A percentile compares a stretch with the other conserved stretches of the same genome.
Evolutionary conservation across 2,888 invertebrate genomes (phyloP).

Genomic region (Syritta pipiens): DNA sequence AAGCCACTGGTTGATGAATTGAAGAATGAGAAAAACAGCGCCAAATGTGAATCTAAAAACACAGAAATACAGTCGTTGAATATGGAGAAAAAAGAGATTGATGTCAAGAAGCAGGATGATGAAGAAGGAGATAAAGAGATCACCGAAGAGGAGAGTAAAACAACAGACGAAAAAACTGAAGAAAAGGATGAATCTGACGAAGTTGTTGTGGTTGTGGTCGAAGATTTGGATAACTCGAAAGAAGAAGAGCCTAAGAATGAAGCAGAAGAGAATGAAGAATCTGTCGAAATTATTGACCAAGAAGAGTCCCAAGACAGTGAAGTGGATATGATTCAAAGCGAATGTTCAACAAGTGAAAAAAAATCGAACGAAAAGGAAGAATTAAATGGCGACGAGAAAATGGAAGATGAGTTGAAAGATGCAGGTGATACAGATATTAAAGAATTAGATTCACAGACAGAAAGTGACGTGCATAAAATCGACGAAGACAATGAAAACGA

Average conservation of each 20-base stretch:
- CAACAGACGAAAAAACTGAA: constrained; percentile 6
- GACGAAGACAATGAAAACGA: not conserved
- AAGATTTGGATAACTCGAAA: constrained; percentile 68
- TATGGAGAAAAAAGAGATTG: not conserved
- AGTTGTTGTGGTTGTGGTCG: constrained; percentile 60
- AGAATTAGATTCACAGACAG: too few relatives aligned
- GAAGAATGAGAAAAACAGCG: constrained; percentile 14
- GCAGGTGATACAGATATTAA: constrained; percentile 1
- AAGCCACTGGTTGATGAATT: constrained; percentile 72
- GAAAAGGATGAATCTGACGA: constrained; percentile 62
- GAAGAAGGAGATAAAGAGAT: not conserved
- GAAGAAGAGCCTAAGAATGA: constrained; percentile 48
- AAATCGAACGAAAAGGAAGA: constrained; percentile 9
- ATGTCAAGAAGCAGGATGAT: not conserved
- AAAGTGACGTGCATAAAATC: not conserved
- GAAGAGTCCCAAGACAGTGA: constrained; percentile 26
- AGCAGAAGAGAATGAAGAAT: constrained; percentile 24
- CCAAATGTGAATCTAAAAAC: not conserved
- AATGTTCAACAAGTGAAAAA: not conserved
- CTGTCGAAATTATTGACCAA: constrained; percentile 29
- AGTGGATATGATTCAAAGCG: not conserved
- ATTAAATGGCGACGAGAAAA: too few relatives aligned
- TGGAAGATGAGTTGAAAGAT: constrained; percentile 10
- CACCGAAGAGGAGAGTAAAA: not conserved
- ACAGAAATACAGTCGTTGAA: too few relatives aligned